Conservation (phyloP, 2,113 vertebrate genomes). For the Hypomesus transpacificus region DNA sequence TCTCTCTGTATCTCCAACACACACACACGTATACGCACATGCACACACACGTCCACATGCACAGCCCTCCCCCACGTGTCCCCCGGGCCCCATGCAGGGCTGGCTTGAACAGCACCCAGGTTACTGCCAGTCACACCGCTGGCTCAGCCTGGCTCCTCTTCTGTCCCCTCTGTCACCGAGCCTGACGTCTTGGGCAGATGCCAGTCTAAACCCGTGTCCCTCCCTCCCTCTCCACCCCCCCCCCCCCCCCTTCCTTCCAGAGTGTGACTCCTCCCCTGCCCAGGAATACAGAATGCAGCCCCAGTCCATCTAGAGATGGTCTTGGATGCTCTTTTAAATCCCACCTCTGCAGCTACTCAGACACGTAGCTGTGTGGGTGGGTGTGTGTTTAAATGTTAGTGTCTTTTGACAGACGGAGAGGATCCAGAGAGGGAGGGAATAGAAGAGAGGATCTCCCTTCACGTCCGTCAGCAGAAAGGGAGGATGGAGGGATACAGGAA, state of each 20-base stretch:
- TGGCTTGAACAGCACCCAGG: conserved; percentile 38
- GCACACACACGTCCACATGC: neutral
- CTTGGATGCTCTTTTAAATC: too few species aligned
- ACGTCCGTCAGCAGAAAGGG: too few species aligned
- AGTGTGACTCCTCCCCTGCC: conserved; percentile 32
- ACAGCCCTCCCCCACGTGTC: conserved; percentile 3
- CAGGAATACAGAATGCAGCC: neutral
- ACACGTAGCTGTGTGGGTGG: too few species aligned
- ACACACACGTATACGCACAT: neutral
- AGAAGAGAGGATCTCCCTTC: too few species aligned
- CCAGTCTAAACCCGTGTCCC: conserved; percentile 31
- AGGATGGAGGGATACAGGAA: too few species aligned
- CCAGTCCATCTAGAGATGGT: too few species aligned
- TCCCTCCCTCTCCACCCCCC: neutral
- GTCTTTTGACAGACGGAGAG: too few species aligned
- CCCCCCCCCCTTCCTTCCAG: neutral
- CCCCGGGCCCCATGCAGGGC: conserved; percentile 22
- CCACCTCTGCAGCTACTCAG: too few species aligned
- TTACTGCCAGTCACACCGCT: conserved; percentile 37
- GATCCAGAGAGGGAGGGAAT: too few species aligned
- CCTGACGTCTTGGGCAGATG: conserved; percentile 47
- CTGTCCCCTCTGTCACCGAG: conserved; percentile 47
- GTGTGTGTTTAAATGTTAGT: too few species aligned
- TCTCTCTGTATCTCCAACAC: neutral
- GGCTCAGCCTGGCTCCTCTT: conserved; percentile 43